Evolutionary conservation across 2,888 invertebrate species (phyloP).

Genomic region (Dasysyrphus tricinctus): DNA sequence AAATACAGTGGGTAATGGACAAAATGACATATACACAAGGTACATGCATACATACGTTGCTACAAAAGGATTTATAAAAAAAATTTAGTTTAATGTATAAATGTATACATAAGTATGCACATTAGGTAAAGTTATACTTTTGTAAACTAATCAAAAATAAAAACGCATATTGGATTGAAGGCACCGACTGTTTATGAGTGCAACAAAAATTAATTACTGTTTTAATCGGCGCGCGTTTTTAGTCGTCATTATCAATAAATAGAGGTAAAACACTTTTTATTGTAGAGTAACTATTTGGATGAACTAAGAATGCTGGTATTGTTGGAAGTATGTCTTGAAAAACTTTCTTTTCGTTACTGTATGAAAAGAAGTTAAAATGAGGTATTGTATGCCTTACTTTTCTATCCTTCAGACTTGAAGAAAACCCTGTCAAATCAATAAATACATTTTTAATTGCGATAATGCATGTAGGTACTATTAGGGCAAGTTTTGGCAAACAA

Average conservation of each 20-base stretch:
- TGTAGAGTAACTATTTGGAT: not conserved
- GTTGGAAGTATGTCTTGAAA: not conserved
- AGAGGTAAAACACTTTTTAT: not conserved
- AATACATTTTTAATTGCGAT: no score
- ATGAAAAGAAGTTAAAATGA: no score
- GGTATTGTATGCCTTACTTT: no score
- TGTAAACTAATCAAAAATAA: no score
- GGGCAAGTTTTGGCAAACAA: no score
- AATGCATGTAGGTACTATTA: no score
- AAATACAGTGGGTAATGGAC: not conserved
- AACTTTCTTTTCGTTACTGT: no score
- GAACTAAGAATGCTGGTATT: not conserved
- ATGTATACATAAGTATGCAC: no score
- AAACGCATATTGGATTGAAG: not conserved
- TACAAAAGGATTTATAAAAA: slow-evolving; percentile 4
- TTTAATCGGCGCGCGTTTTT: not conserved
- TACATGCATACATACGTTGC: not conserved
- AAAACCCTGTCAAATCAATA: no score
- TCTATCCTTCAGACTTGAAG: no score
- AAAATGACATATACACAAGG: not conserved
- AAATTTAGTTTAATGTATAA: no score
- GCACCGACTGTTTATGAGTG: not conserved
- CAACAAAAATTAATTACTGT: slow-evolving; percentile 21
- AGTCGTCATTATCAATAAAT: not conserved
- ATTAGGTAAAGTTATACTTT: no score